These are phyloP conservation scores for Hymenochirus boettgeri DNA, from an alignment of 2,113 vertebrate species.

Conservation along the genomic window DNA sequence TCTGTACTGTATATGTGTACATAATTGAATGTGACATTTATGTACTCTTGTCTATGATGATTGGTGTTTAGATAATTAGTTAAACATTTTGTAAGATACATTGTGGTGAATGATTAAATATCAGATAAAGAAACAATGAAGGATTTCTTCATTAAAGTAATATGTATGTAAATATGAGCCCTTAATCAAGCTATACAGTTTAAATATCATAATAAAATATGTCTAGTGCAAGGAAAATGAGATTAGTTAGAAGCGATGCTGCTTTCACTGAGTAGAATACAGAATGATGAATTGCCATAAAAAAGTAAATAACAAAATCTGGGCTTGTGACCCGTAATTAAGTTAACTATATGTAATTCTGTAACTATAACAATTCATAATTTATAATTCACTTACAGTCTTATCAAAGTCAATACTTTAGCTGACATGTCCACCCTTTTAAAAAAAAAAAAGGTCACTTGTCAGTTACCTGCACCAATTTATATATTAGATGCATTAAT, in stretches of 20 bases:
- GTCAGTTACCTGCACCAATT: too few relatives aligned
- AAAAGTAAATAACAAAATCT: not conserved
- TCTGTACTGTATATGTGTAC: too few relatives aligned
- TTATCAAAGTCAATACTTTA: too few relatives aligned
- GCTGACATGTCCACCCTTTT: too few relatives aligned
- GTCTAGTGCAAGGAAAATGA: slow-evolving; percentile 18
- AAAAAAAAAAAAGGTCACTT: not conserved
- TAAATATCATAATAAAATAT: slow-evolving; percentile 31
- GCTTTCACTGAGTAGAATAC: not conserved
- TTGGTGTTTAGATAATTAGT: not conserved
- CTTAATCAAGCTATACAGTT: slow-evolving; percentile 28
- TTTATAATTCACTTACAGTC: not conserved
- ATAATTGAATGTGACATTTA: too few relatives aligned
- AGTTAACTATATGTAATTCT: not conserved
- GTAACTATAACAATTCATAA: not conserved
- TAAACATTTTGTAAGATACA: not conserved
- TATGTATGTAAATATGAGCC: slow-evolving; percentile 35
- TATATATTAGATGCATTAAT: too few relatives aligned
- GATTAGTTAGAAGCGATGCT: slow-evolving; percentile 6
- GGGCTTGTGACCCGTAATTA: not conserved
- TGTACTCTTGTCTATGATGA: not conserved
- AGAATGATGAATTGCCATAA: not conserved
- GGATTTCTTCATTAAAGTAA: slow-evolving; percentile 27
- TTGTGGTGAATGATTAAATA: slow-evolving; percentile 23
- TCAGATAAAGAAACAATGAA: slow-evolving; percentile 26